Conservation (phyloP, 92 coral and sea anemone species). For the Bergia puertoricense region DNA sequence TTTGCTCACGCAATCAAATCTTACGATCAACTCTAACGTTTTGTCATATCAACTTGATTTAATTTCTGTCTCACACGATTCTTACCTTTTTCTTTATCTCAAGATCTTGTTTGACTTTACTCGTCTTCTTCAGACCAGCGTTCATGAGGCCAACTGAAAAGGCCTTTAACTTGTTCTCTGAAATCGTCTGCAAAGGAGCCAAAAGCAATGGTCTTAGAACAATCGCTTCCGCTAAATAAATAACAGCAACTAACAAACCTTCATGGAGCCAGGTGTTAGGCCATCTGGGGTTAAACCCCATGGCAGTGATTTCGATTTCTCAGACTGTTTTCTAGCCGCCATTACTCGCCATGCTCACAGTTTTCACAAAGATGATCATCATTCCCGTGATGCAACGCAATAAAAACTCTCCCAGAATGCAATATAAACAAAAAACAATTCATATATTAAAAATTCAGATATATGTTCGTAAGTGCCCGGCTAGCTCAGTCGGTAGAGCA, state of each 20-base stretch:
- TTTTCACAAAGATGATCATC: not conserved
- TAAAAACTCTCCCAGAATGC: not conserved
- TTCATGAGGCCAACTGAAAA: conserved; percentile 86
- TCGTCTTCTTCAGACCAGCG: conserved; percentile 73
- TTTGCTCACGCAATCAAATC: not conserved
- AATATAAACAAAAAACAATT: not conserved
- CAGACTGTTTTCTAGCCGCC: conserved; percentile 69
- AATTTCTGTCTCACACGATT: not conserved
- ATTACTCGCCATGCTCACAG: conserved; percentile 49
- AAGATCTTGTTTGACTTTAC: conserved; percentile 87
- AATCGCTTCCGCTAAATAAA: not conserved
- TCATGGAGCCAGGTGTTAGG: conserved; percentile 88
- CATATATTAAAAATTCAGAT: no score
- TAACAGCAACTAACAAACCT: conserved; percentile 45
- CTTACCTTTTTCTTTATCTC: conserved; percentile 88
- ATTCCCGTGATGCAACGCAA: conserved; percentile 43
- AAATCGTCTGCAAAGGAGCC: conserved; percentile 66
- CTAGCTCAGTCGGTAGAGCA: conserved; percentile 99
- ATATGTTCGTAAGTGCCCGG: conserved; percentile 63
- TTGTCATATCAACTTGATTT: no score
- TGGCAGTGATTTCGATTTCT: conserved; percentile 69
- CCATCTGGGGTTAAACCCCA: conserved; percentile 94
- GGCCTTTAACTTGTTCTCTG: conserved; percentile 87
- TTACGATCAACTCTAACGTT: no score
- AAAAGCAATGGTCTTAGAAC: not conserved